phyloP scores from a whole-genome alignment of 2,888 invertebrate species.

The Philaethria dido region DNA sequence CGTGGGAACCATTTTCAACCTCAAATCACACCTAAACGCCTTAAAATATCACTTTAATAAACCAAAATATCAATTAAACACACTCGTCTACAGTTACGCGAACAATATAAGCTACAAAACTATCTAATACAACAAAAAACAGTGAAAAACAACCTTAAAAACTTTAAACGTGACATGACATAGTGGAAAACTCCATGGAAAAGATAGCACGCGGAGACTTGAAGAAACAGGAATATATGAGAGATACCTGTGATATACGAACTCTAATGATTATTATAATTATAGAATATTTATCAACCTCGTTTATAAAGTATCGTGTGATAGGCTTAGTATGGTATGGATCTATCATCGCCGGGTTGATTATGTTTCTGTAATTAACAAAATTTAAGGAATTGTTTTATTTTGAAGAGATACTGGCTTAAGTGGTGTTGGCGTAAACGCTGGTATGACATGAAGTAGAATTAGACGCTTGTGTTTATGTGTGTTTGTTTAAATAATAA shows the following conservation, averaged over 20 bases:
- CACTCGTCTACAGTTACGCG: constrained; percentile 44
- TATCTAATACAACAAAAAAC: constrained; percentile 36
- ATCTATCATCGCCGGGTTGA: constrained; percentile 66
- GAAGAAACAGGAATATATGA: constrained; percentile 31
- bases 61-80: constrained; percentile 53
- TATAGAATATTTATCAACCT: constrained; percentile 31
- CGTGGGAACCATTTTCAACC: constrained; percentile 71
- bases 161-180: constrained; percentile 52
- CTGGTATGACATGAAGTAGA: constrained; percentile 54
- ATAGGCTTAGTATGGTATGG: constrained; percentile 69
- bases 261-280: not conserved
- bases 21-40: constrained; percentile 72
- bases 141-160: constrained; percentile 52
- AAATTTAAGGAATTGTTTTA: constrained; percentile 62
- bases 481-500: constrained; percentile 39
- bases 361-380: constrained; percentile 62
- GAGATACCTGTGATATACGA: not conserved
- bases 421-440: constrained; percentile 81
- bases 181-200: constrained; percentile 49
- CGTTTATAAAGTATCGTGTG: constrained; percentile 26
- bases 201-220: constrained; percentile 38
- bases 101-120: constrained; percentile 43
- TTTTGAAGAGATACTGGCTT: constrained; percentile 67
- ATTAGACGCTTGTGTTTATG: constrained; percentile 12
- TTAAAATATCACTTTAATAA: constrained; percentile 62